Evolutionary conservation across 2,797 vertebrate species (phyloP).

Genomic region (Chrysocyon brachyurus): DNA sequence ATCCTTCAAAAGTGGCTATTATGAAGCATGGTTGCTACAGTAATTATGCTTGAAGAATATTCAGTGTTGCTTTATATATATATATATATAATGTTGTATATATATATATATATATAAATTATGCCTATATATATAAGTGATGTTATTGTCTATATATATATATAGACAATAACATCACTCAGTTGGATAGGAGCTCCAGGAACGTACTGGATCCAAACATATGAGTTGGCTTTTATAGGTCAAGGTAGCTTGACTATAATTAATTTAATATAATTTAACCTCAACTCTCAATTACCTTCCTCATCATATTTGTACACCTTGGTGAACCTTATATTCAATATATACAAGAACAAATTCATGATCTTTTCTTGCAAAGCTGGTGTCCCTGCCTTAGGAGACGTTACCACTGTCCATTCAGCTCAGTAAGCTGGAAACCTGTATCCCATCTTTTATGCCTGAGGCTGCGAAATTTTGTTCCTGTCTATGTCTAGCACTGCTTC

Average conservation of each 20-base stretch:
- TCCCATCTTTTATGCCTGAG: background rate
- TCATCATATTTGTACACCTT: background rate
- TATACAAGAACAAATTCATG: background rate
- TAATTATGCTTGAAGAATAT: slow-evolving; percentile 36
- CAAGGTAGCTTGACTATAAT: background rate
- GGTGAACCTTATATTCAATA: background rate
- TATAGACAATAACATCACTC: background rate
- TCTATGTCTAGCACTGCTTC: background rate
- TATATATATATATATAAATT: too few species aligned
- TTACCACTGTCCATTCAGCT: background rate
- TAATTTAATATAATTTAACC: background rate
- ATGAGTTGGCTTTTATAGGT: background rate
- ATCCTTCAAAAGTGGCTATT: background rate
- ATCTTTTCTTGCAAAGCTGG: background rate
- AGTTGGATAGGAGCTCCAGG: background rate
- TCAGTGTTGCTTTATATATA: background rate
- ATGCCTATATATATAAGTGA: too few species aligned
- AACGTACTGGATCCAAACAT: background rate
- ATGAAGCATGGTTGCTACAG: background rate
- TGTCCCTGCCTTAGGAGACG: background rate
- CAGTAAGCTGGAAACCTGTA: background rate
- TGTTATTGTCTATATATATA: too few species aligned
- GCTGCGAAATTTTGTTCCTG: background rate
- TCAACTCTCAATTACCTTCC: background rate
- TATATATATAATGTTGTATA: too few species aligned